Evolutionary conservation across 2,113 vertebrate genomes (phyloP).

Genomic region (Oryzias melastigma): DNA sequence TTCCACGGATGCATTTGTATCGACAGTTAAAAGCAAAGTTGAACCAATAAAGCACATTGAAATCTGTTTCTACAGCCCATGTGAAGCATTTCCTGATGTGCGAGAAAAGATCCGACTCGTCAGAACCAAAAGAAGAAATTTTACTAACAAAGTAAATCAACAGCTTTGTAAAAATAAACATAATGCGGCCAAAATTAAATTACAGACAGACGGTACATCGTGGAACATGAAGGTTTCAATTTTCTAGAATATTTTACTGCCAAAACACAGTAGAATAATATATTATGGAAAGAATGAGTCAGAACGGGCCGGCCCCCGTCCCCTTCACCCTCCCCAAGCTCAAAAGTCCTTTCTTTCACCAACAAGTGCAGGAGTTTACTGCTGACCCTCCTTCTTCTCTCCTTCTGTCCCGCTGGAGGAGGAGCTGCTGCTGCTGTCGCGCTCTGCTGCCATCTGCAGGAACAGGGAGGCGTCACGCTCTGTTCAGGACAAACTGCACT

Average conservation of each 20-base stretch:
- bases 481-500: not conserved
- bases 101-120: no score
- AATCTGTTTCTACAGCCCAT: no score
- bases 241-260: conserved; percentile 83
- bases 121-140: no score
- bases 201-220: conserved; percentile 37
- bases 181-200: conserved; percentile 53
- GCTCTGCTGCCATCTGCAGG: conserved; percentile 94
- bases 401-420: conserved; percentile 83
- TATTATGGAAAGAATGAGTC: conserved; percentile 78
- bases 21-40: no score
- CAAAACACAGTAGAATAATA: conserved; percentile 87
- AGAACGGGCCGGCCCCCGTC: conserved; percentile 69
- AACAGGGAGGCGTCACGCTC: not conserved
- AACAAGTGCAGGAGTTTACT: conserved; percentile 76
- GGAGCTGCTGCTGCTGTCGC: conserved; percentile 79
- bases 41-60: no score
- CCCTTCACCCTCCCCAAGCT: conserved; percentile 43
- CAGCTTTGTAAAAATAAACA: conserved; percentile 42
- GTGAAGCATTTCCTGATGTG: no score
- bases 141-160: conserved; percentile 15
- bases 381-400: conserved; percentile 93
- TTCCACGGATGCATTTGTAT: no score
- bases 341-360: conserved; percentile 55
- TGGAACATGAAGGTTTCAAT: conserved; percentile 35